Evolutionary conservation across 2,113 vertebrate genomes (phyloP).

Genomic region (Podarcis cretensis): DNA sequence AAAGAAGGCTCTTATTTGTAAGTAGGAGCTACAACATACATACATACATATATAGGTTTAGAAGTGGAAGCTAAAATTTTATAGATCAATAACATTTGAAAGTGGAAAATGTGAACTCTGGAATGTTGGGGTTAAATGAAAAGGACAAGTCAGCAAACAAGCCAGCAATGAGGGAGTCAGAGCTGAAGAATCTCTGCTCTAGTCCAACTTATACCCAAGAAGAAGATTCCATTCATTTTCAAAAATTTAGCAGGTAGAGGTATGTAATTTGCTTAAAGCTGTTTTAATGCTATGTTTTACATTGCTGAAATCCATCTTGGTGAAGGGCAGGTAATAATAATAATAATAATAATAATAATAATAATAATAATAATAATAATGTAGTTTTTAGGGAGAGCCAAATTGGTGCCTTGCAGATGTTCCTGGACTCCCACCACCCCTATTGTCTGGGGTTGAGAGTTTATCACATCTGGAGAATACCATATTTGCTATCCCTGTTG

Average conservation of each 20-base stretch:
- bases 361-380: too few species aligned
- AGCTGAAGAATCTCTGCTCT: too few species aligned
- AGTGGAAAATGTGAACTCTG: neutral
- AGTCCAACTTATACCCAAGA: too few species aligned
- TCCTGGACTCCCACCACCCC: neutral
- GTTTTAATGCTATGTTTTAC: too few species aligned
- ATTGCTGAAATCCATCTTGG: too few species aligned
- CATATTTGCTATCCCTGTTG: neutral
- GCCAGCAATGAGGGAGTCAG: neutral
- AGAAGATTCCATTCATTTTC: too few species aligned
- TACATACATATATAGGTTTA: neutral
- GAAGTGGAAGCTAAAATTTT: neutral
- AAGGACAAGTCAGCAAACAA: neutral
- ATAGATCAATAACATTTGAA: conserved; percentile 3
- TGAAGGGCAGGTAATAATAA: too few species aligned
- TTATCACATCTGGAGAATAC: neutral
- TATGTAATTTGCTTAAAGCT: too few species aligned
- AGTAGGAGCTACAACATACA: conserved; percentile 12
- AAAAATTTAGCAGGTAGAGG: too few species aligned
- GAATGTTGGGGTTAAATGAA: neutral
- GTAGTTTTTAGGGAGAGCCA: too few species aligned
- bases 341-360: too few species aligned
- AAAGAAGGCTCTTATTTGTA: neutral
- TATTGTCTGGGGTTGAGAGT: neutral
- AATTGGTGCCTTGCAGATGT: neutral